A percentile compares a stretch with the other conserved stretches of the same genome.
Evolutionary conservation across 64 coral and sea anemone species (phyloP).

Genomic region (Pachyseris speciosa): DNA sequence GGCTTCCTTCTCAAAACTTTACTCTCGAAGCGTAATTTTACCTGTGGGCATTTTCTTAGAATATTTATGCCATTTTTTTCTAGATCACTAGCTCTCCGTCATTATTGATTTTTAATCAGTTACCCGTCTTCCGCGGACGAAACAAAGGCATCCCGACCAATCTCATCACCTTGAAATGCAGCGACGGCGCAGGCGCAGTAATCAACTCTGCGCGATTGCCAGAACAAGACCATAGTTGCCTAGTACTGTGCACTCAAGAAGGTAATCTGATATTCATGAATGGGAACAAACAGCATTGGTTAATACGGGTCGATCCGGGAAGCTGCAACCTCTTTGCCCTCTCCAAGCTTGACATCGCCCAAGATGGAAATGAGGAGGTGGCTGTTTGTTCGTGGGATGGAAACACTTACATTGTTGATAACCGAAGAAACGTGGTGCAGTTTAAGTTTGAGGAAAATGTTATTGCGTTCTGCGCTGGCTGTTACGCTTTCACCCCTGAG

Average conservation of each 20-base stretch:
- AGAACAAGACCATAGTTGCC: slow-evolving; percentile 15
- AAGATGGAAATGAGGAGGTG: slow-evolving; percentile 88
- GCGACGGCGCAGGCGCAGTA: background rate
- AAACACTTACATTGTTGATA: slow-evolving; percentile 82
- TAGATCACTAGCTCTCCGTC: background rate
- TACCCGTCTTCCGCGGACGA: background rate
- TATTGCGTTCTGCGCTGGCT: slow-evolving; percentile 85
- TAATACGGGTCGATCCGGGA: slow-evolving; percentile 51
- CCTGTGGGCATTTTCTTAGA: too few species aligned
- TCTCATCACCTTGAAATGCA: background rate
- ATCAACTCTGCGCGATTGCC: background rate
- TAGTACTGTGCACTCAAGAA: slow-evolving; percentile 80
- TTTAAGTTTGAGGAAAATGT: slow-evolving; percentile 91
- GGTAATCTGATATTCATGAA: slow-evolving; percentile 68
- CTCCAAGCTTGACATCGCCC: slow-evolving; percentile 84
- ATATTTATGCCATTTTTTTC: background rate
- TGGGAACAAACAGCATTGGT: slow-evolving; percentile 68
- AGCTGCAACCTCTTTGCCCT: slow-evolving; percentile 68
- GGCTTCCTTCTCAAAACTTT: too few species aligned
- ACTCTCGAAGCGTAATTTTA: too few species aligned
- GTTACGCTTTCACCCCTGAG: slow-evolving; percentile 54
- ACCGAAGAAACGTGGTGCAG: slow-evolving; percentile 81
- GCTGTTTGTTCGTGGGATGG: slow-evolving; percentile 88
- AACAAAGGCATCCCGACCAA: slow-evolving; percentile 16
- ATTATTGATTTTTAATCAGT: slow-evolving; percentile 2